phyloP scores from a whole-genome alignment of 2,797 vertebrate genomes.

The Sebastes iracundus region DNA sequence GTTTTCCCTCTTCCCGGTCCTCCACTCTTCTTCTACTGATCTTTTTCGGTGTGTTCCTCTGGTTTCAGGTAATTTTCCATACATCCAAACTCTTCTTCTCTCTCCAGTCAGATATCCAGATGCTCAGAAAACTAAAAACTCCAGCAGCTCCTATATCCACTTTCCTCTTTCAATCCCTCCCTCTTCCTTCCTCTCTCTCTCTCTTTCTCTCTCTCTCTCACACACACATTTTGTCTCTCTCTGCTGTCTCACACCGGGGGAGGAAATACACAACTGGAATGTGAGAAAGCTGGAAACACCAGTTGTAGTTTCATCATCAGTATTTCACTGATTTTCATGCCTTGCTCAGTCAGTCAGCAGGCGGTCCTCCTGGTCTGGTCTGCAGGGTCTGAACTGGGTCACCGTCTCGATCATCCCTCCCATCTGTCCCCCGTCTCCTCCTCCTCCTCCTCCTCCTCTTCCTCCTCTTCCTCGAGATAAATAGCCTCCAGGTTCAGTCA shows the following conservation, averaged over 20 bases:
- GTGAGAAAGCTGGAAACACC: background rate
- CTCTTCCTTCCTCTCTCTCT: conserved; percentile 49
- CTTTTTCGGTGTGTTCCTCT: background rate
- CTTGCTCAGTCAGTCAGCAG: conserved; percentile 7
- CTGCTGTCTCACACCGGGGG: background rate
- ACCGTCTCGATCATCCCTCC: conserved; percentile 30
- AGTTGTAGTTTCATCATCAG: background rate
- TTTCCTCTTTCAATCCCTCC: conserved; percentile 61
- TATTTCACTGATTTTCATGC: conserved; percentile 4
- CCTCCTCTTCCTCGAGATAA: background rate
- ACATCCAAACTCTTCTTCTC: background rate
- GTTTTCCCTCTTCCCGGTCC: background rate
- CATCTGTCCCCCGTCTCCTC: conserved; percentile 12
- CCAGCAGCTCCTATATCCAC: conserved; percentile 29
- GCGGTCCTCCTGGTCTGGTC: conserved; percentile 9
- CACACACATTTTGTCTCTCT: background rate
- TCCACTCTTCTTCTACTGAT: background rate
- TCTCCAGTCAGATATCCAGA: conserved; percentile 38
- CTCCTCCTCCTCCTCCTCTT: background rate
- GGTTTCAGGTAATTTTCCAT: background rate
- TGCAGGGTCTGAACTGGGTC: conserved; percentile 54
- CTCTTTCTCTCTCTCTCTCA: background rate
- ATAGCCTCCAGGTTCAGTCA: background rate
- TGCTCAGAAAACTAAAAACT: conserved; percentile 49
- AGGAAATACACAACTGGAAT: background rate